These are phyloP conservation scores for Thymelicus sylvestris DNA, from an alignment of 2,888 invertebrate genomes.

Conservation along the genomic window DNA sequence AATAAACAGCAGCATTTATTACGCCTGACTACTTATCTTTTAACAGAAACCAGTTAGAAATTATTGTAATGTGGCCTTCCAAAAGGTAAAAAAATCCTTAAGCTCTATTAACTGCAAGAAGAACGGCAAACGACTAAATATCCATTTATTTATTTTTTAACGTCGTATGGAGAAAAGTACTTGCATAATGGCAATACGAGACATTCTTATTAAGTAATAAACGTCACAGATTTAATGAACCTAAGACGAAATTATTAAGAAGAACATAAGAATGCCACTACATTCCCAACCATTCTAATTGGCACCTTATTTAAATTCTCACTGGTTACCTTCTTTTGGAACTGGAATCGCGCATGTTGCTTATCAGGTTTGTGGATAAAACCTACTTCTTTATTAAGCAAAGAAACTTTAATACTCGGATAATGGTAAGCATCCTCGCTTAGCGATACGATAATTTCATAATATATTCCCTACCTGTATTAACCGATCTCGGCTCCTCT, in stretches of 20 bases:
- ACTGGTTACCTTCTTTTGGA: slow-evolving; percentile 67
- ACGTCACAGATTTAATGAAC: slow-evolving; percentile 62
- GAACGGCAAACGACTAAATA: slow-evolving; percentile 24
- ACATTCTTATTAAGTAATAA: slow-evolving; percentile 65
- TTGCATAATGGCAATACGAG: slow-evolving; percentile 45
- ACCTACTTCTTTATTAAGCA: slow-evolving; percentile 76
- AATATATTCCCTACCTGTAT: slow-evolving; percentile 63
- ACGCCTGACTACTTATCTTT: slow-evolving; percentile 13
- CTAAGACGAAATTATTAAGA: slow-evolving; percentile 66
- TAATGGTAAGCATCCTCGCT: slow-evolving; percentile 69
- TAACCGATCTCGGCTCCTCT: slow-evolving; percentile 53
- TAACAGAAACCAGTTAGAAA: slow-evolving; percentile 34
- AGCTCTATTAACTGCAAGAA: slow-evolving; percentile 32
- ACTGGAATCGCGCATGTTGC: slow-evolving; percentile 62
- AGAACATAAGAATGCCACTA: slow-evolving; percentile 61
- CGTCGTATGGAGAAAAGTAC: slow-evolving; percentile 13
- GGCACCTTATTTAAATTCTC: slow-evolving; percentile 78
- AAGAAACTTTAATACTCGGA: slow-evolving; percentile 65
- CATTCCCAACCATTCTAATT: slow-evolving; percentile 70
- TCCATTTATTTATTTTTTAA: slow-evolving; percentile 32
- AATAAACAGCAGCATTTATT: slow-evolving; percentile 24
- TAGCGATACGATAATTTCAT: slow-evolving; percentile 67
- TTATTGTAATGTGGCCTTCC: slow-evolving; percentile 25
- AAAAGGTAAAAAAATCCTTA: slow-evolving; percentile 29
- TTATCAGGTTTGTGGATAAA: slow-evolving; percentile 70